Base-by-base conservation (phyloP, 2,113 vertebrate genomes). In the Boleophthalmus pectinirostris region DNA sequence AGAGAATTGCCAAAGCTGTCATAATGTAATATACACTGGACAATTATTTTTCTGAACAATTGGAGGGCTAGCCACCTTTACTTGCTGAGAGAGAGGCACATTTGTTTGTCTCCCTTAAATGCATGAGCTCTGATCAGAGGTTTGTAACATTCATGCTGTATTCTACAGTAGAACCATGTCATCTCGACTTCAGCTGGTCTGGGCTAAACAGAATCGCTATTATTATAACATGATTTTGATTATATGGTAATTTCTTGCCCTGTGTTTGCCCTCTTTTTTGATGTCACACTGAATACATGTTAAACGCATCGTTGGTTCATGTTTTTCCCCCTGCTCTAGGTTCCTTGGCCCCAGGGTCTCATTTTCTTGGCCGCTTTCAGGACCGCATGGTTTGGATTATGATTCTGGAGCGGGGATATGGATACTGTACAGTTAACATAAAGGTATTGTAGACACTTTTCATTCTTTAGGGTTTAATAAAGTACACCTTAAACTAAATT, bases 311-410 rank as follows among this genome's bases (percentile, higher is more conserved):
- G 10, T 69, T 76, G 69, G 57, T 66, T 72, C 60, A 65, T 72
- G 18, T 33, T 51, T 74, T 23, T 77, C n/a, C 51, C 10, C 15
- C 72, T 74, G 69, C 81, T 81, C 51, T 78, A 99, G 98, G 98
- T 84, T 88, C 96, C 68, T 91, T 94, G 86, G 88, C 93, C 57
- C 96, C 98, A 38, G 97, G 97, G n/a, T 97, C 96, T 16, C 96
- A 98, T 91, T 99, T 96, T 79, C 92, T 99, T 76, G 96, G 97
- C 68, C 97, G 97, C 77, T 97, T 98, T 89, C 97, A 99, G 82
- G 98, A 98, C 68, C 95, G 97, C 51, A 92, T 99, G 78, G 92
- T 98, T 82, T 99, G 98, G 98, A 93, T 99, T 79, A 93, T 96
- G 86, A 92, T 99, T 85, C 91, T 99, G 73, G 98, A 99, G 87